phyloP scores from a whole-genome alignment of 2,888 invertebrate genomes.

The Cephalotes varians region DNA sequence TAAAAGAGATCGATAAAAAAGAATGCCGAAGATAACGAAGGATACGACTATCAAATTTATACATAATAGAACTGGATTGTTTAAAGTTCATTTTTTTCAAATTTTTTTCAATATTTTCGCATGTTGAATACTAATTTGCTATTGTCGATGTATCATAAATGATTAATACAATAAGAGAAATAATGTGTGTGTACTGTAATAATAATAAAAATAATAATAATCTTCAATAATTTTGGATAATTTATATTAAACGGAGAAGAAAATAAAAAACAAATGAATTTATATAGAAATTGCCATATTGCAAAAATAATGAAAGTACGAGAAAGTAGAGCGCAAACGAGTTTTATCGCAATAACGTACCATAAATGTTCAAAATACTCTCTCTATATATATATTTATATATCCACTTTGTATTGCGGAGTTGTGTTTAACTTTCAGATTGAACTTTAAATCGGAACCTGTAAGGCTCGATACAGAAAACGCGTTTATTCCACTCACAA shows the following conservation, averaged over 20 bases:
- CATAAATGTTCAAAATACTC: constrained; percentile 39
- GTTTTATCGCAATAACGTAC: constrained; percentile 11
- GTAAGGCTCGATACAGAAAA: constrained; percentile 42
- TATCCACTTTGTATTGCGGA: constrained; percentile 33
- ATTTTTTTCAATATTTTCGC: background rate
- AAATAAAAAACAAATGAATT: background rate
- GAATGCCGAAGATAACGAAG: background rate
- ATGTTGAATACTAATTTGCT: background rate
- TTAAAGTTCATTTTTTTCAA: background rate
- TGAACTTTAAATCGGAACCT: constrained; percentile 58
- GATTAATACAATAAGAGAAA: background rate
- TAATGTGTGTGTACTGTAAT: background rate
- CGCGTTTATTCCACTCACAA: constrained; percentile 45
- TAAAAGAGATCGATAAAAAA: background rate
- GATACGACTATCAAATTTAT: background rate
- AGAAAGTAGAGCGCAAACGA: background rate
- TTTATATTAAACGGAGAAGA: constrained; percentile 2
- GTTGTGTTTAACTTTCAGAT: constrained; percentile 62
- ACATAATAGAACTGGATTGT: background rate
- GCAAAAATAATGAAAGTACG: background rate
- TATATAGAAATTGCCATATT: background rate
- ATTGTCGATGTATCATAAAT: background rate
- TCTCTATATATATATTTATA: too few species aligned
- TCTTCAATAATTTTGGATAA: background rate
- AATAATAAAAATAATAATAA: background rate